Percentiles rank a stretch among this genome's conserved stretches.
Evolutionary conservation across 2,888 invertebrate genomes (phyloP).

Genomic region (Acrobasis suavella): DNA sequence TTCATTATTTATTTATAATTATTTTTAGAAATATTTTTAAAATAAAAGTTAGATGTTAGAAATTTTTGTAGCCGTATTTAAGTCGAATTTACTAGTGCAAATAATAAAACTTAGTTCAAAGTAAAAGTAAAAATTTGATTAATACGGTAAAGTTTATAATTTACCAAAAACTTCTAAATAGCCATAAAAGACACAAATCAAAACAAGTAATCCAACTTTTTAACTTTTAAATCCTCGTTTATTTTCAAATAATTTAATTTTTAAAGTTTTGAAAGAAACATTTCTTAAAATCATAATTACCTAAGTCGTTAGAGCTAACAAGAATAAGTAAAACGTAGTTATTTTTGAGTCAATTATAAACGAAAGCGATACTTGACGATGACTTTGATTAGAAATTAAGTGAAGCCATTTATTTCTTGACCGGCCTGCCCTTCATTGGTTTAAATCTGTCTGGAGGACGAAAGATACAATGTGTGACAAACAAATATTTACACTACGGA

Average conservation of each 20-base stretch:
- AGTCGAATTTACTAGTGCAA: too few species aligned
- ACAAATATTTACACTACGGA: neutral
- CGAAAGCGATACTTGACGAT: constrained; percentile 20
- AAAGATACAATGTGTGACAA: constrained; percentile 1
- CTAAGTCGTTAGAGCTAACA: neutral
- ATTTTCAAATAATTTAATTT: neutral
- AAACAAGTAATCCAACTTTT: neutral
- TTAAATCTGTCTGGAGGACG: constrained; percentile 27
- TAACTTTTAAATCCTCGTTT: neutral
- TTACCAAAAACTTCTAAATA: neutral
- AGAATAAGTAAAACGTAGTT: neutral
- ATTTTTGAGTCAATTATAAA: constrained; percentile 21
- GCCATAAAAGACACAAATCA: neutral
- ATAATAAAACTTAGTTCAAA: neutral
- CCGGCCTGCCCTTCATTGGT: constrained; percentile 8
- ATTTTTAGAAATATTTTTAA: too few species aligned
- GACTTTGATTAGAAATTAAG: constrained; percentile 16
- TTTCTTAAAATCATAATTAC: neutral
- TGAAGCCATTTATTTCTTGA: constrained; percentile 19
- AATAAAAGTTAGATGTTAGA: neutral
- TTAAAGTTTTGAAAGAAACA: neutral
- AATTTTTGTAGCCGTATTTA: too few species aligned
- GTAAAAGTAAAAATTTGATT: neutral
- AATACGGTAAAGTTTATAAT: too few species aligned
- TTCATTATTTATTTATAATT: too few species aligned